A percentile compares a stretch with the other conserved stretches of the same genome.
phyloP scores from a whole-genome alignment of 2,113 vertebrate genomes.

The Silurus meridionalis region DNA sequence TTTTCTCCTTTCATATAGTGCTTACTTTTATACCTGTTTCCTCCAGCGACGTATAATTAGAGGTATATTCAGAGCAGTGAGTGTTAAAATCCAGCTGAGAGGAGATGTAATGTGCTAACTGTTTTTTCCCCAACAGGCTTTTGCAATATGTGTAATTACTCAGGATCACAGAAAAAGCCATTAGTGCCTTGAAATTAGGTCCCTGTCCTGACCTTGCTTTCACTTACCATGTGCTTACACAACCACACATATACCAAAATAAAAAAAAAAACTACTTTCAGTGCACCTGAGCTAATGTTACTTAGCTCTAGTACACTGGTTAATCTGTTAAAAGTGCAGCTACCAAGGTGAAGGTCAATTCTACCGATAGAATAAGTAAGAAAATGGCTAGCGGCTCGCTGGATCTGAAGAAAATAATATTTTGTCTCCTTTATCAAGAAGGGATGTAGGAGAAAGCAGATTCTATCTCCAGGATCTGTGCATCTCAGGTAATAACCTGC shows the following conservation, averaged over 20 bases:
- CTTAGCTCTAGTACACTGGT: background rate
- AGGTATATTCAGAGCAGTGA: background rate
- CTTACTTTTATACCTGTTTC: background rate
- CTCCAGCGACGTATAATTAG: slow-evolving; percentile 32
- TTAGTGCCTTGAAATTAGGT: slow-evolving; percentile 34
- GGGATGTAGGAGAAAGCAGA: background rate
- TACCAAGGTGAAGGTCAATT: background rate
- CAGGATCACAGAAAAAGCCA: slow-evolving; percentile 40
- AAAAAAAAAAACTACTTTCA: background rate
- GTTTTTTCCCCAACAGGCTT: background rate
- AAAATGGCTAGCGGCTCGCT: background rate
- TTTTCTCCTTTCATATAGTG: background rate
- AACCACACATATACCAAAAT: slow-evolving; percentile 11
- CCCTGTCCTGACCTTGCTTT: slow-evolving; percentile 30
- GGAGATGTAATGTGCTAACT: slow-evolving; percentile 33
- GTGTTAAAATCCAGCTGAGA: slow-evolving; percentile 21
- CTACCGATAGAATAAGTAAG: background rate
- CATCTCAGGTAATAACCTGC: background rate
- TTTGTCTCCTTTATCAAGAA: background rate
- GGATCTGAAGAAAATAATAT: background rate
- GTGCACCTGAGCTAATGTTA: slow-evolving; percentile 7
- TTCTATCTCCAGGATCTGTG: background rate
- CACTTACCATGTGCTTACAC: slow-evolving; percentile 15
- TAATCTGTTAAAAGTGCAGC: background rate
- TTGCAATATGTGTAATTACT: slow-evolving; percentile 44